Percentiles rank a stretch among this genome's conserved stretches.
Evolutionary conservation across 2,888 invertebrate species (phyloP).

Genomic region (Dryococelus australis): DNA sequence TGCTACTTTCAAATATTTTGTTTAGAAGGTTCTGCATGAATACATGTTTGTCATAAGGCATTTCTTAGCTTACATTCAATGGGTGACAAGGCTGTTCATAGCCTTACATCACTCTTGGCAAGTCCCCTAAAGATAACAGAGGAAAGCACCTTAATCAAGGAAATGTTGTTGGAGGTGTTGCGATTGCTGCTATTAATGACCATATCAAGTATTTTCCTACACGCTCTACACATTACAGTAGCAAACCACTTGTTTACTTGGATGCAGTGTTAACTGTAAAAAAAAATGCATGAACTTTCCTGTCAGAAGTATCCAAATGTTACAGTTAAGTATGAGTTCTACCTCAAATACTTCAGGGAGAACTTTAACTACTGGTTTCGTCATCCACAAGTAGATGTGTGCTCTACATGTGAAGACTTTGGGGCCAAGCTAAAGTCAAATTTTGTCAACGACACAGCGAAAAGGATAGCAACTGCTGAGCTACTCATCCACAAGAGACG

Average conservation of each 20-base stretch:
- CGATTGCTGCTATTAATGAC: not conserved
- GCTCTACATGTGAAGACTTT: slow-evolving; percentile 18
- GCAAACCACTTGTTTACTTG: no score
- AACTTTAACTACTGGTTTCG: slow-evolving; percentile 3
- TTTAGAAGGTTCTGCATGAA: not conserved
- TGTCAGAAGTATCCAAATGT: not conserved
- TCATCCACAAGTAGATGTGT: slow-evolving; percentile 13
- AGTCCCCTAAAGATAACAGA: slow-evolving; percentile 23
- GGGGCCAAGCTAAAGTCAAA: not conserved
- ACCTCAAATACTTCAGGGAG: not conserved
- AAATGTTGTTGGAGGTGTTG: not conserved
- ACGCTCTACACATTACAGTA: not conserved
- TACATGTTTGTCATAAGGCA: not conserved
- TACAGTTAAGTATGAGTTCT: not conserved
- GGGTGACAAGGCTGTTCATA: not conserved
- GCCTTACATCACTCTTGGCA: not conserved
- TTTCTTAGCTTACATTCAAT: not conserved
- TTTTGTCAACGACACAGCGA: not conserved
- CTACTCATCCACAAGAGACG: not conserved
- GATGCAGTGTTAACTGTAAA: slow-evolving; percentile 11
- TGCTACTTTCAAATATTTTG: not conserved
- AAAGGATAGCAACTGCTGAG: not conserved
- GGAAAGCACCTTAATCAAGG: not conserved
- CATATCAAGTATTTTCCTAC: not conserved
- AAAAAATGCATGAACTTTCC: not conserved